Conservation (phyloP, 2,113 vertebrate genomes). For the Vulpes lagopus region DNA sequence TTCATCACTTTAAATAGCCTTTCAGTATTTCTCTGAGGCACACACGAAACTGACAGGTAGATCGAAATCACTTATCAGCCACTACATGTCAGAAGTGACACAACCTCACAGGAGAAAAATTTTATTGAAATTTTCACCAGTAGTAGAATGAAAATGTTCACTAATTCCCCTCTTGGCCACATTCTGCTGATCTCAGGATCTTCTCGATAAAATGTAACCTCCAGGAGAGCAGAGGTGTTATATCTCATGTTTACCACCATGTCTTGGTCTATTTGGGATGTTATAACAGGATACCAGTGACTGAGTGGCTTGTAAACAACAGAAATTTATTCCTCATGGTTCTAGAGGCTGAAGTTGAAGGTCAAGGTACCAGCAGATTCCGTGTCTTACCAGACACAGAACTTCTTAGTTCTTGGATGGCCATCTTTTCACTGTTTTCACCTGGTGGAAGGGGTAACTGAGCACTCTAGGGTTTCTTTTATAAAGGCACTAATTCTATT, state of each 20-base stretch:
- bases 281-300: not conserved
- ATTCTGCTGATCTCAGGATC: constrained; percentile 8
- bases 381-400: not conserved
- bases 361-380: not conserved
- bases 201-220: not conserved
- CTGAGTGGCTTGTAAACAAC: not conserved
- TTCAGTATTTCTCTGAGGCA: constrained; percentile 16
- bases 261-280: not conserved
- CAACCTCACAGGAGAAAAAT: not conserved
- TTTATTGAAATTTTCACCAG: constrained; percentile 11
- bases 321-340: not conserved
- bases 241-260: not conserved
- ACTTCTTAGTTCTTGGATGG: not conserved
- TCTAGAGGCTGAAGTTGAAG: not conserved
- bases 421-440: not conserved
- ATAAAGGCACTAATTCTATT: not conserved
- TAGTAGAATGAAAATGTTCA: not conserved
- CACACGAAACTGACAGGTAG: not conserved
- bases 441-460: not conserved
- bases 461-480: not conserved
- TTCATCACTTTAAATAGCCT: constrained; percentile 29
- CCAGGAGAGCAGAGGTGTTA: not conserved
- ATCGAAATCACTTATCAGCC: not conserved
- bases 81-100: not conserved
- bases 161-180: not conserved